phyloP scores from a whole-genome alignment of 30 jellyfish, hydroid and myxozoan species.

The Aurelia sp. region DNA sequence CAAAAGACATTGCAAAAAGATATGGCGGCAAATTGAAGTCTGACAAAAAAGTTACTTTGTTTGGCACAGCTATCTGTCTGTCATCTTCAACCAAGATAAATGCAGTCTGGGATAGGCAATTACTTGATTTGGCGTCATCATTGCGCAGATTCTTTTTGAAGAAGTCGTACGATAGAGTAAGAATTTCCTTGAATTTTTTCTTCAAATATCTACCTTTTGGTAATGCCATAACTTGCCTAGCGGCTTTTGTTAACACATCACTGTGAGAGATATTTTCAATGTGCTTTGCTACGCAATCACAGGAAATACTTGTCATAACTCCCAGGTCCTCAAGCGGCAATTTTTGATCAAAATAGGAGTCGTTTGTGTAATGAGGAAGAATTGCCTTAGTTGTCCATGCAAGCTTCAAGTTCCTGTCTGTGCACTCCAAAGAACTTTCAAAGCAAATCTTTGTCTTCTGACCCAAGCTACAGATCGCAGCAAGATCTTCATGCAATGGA shows the following conservation, averaged over 20 bases:
- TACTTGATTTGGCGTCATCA: background rate
- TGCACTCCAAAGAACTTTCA: constrained; percentile 16
- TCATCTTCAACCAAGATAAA: background rate
- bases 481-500: constrained; percentile 1
- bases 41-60: constrained; percentile 13
- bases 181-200: background rate
- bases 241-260: background rate
- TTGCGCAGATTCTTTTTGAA: background rate
- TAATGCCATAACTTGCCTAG: constrained; percentile 7
- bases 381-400: constrained; percentile 49
- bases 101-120: background rate
- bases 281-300: constrained; percentile 25
- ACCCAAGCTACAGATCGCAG: background rate
- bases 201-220: background rate
- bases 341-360: too few relatives aligned
- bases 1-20: constrained; percentile 27
- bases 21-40: constrained; percentile 60
- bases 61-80: constrained; percentile 24
- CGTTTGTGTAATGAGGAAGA: constrained; percentile 36
- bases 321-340: background rate
- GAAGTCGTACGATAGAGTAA: constrained; percentile 12
- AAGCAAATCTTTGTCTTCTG: constrained; percentile 8
- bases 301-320: background rate
- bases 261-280: constrained; percentile 18
- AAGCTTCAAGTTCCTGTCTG: background rate